Conservation (phyloP, 2,113 vertebrate genomes). For the Phodopus roborovskii region DNA sequence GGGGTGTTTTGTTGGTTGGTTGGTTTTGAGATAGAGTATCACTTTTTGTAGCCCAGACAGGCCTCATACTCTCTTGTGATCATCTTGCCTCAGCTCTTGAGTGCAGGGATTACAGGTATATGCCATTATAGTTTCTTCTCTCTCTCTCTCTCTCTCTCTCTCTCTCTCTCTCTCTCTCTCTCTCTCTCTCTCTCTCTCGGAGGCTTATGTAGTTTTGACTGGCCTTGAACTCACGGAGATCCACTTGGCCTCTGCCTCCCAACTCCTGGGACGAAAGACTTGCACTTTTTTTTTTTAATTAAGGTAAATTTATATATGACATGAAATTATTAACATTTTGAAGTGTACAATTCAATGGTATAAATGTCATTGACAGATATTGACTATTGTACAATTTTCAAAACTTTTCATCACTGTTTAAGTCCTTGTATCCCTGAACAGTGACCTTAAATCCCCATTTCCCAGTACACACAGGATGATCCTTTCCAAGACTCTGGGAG, state of each 20-base stretch:
- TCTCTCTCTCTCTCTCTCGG: background rate
- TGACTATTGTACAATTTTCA: background rate
- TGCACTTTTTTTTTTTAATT: background rate
- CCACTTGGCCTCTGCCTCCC: background rate
- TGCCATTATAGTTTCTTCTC: background rate
- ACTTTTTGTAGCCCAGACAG: background rate
- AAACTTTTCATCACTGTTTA: background rate
- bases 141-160: background rate
- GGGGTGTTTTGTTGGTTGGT: background rate
- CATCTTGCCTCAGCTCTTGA: background rate
- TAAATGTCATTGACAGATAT: background rate
- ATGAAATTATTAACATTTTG: background rate
- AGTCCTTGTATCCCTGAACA: background rate
- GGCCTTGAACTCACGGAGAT: background rate
- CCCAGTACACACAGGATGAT: too few species aligned
- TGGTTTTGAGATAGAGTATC: background rate
- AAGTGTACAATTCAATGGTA: background rate
- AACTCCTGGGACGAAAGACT: background rate
- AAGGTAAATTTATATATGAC: slow-evolving; percentile 10
- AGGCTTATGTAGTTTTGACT: background rate
- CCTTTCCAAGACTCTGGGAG: background rate
- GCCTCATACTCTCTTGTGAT: background rate
- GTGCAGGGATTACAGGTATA: background rate
- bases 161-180: background rate
- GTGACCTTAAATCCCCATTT: background rate